A percentile compares a stretch with the other conserved stretches of the same genome.
Evolutionary conservation across 2,113 vertebrate genomes (phyloP).

Genomic region (Podarcis muralis): DNA sequence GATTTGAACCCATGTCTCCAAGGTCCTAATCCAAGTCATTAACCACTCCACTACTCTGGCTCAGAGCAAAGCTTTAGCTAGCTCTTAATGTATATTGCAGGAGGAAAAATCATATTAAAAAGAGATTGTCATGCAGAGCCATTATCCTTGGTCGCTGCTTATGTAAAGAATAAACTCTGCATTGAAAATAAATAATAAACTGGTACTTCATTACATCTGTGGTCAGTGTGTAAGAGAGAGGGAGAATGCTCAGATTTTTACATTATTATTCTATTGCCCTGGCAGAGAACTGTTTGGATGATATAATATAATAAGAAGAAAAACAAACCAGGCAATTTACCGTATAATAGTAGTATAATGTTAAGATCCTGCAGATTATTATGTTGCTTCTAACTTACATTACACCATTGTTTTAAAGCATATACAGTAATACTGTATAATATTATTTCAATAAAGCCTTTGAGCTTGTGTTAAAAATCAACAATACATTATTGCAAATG

Average conservation of each 20-base stretch:
- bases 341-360: conserved; percentile 45
- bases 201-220: conserved; percentile 17
- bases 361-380: conserved; percentile 52
- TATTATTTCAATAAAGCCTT: conserved; percentile 57
- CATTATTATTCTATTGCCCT: neutral
- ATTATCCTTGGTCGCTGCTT: conserved; percentile 29
- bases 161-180: neutral
- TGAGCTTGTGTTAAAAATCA: conserved; percentile 41
- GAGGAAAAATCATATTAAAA: neutral
- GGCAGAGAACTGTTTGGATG: conserved; percentile 20
- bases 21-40: neutral
- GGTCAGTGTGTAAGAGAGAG: conserved; percentile 28
- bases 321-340: conserved; percentile 34
- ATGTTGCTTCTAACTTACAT: conserved; percentile 34
- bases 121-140: neutral
- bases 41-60: neutral
- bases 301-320: conserved; percentile 10
- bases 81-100: conserved; percentile 16
- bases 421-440: conserved; percentile 39
- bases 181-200: conserved; percentile 29
- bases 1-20: neutral
- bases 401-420: conserved; percentile 59
- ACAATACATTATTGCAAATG: conserved; percentile 52
- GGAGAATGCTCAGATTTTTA: neutral
- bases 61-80: neutral